Percentiles rank a stretch among this genome's conserved stretches.
These are phyloP conservation scores for Eonycteris spelaea DNA, from an alignment of 2,113 vertebrate genomes.

Conservation along the genomic window DNA sequence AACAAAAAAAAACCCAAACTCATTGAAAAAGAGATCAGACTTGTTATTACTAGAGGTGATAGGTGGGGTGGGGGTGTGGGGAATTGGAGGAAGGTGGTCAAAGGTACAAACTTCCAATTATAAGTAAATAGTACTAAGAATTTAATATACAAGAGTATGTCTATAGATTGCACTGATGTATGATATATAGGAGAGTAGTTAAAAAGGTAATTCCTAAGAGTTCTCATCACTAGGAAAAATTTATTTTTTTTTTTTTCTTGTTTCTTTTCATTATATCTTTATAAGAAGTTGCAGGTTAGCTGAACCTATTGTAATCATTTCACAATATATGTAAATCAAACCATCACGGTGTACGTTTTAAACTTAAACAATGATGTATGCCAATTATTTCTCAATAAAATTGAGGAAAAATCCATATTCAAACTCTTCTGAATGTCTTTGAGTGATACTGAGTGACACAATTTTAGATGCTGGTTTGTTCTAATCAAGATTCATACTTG, in stretches of 20 bases:
- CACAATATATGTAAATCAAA: not conserved
- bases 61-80: no score
- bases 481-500: not conserved
- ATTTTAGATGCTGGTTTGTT: not conserved
- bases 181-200: not conserved
- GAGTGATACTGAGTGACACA: not conserved
- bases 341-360: not conserved
- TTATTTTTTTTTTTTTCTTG: not conserved
- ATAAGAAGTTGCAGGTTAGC: not conserved
- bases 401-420: not conserved
- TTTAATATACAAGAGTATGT: not conserved
- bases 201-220: not conserved
- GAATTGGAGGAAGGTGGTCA: not conserved
- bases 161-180: not conserved
- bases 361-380: not conserved
- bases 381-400: not conserved
- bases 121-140: not conserved
- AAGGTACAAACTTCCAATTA: not conserved
- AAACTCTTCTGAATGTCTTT: not conserved
- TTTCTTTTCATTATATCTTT: not conserved
- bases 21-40: not conserved
- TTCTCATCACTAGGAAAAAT: not conserved
- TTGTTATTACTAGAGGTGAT: not conserved
- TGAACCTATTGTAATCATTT: not conserved
- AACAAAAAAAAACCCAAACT: not conserved